phyloP scores from a whole-genome alignment of 2,888 invertebrate genomes.

The Tricholauxania praeusta region DNA sequence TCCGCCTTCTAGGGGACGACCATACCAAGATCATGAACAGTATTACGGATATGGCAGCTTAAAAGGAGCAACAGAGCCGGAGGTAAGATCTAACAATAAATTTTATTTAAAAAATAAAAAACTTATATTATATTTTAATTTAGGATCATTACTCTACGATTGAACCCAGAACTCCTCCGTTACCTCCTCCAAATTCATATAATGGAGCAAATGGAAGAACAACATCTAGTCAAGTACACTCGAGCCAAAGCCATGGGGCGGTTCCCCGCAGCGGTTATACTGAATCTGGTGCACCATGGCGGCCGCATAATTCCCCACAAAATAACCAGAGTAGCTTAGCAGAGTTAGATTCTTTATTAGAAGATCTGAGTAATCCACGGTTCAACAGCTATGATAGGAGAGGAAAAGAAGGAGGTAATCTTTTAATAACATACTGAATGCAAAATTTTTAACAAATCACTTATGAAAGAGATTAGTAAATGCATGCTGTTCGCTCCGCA shows the following conservation, averaged over 20 bases:
- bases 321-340: conserved; percentile 78
- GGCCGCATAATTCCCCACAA: conserved; percentile 59
- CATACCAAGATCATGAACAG: conserved; percentile 53
- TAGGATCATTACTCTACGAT: conserved; percentile 62
- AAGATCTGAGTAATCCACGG: conserved; percentile 88
- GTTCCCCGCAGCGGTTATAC: conserved; percentile 42
- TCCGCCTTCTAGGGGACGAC: conserved; percentile 66
- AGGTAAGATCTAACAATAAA: conserved; percentile 42
- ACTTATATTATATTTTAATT: conserved; percentile 31
- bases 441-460: too few relatives aligned
- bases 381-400: conserved; percentile 70
- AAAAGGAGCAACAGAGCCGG: conserved; percentile 73
- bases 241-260: conserved; percentile 45
- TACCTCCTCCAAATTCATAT: conserved; percentile 30
- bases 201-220: conserved; percentile 46
- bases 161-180: conserved; percentile 59
- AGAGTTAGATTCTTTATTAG: conserved; percentile 90
- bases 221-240: conserved; percentile 46
- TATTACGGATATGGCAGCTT: conserved; percentile 79
- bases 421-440: too few relatives aligned
- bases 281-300: conserved; percentile 47
- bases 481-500: too few relatives aligned
- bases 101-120: too few relatives aligned
- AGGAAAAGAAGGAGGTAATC: conserved; percentile 59
- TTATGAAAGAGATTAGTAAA: too few relatives aligned